Evolutionary conservation across 2,113 vertebrate species (phyloP).

Genomic region (Scatophagus argus): DNA sequence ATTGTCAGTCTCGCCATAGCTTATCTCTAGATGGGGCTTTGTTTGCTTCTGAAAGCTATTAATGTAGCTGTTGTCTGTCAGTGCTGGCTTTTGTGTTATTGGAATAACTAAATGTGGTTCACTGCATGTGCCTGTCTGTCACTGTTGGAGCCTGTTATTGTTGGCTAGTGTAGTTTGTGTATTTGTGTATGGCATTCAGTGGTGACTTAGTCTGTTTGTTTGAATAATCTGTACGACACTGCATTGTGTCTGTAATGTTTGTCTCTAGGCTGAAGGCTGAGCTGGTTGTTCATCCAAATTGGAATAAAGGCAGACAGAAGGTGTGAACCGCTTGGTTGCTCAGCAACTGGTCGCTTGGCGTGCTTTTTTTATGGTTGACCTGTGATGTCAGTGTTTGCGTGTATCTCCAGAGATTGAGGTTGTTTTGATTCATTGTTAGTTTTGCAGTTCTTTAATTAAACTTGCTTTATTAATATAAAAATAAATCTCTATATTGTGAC

Average conservation of each 20-base stretch:
- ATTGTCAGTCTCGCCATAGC: constrained; percentile 17
- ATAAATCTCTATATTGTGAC: not conserved
- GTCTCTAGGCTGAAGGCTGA: constrained; percentile 42
- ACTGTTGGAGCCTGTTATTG: constrained; percentile 7
- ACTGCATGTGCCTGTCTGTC: constrained; percentile 16
- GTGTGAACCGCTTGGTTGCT: constrained; percentile 55
- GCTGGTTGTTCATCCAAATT: constrained; percentile 40
- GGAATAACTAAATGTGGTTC: constrained; percentile 13
- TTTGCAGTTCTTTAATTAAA: not conserved
- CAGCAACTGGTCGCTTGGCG: constrained; percentile 56
- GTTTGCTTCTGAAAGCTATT: constrained; percentile 51
- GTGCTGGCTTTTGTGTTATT: constrained; percentile 20
- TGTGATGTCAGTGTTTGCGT: constrained; percentile 22
- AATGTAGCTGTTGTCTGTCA: constrained; percentile 23
- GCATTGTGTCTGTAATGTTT: constrained; percentile 36
- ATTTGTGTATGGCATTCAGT: constrained; percentile 24
- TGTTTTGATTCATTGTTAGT: constrained; percentile 3
- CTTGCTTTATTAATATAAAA: not conserved
- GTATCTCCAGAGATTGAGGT: constrained; percentile 1
- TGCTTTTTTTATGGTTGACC: constrained; percentile 41
- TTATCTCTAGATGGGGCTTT: constrained; percentile 51
- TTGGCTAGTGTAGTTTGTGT: constrained; percentile 15
- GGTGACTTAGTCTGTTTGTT: constrained; percentile 13
- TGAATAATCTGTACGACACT: constrained; percentile 31
- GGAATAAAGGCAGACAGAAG: constrained; percentile 30